Base-by-base conservation (phyloP, 2,888 invertebrate genomes). In the Caenorhabditis sulstoni region DNA sequence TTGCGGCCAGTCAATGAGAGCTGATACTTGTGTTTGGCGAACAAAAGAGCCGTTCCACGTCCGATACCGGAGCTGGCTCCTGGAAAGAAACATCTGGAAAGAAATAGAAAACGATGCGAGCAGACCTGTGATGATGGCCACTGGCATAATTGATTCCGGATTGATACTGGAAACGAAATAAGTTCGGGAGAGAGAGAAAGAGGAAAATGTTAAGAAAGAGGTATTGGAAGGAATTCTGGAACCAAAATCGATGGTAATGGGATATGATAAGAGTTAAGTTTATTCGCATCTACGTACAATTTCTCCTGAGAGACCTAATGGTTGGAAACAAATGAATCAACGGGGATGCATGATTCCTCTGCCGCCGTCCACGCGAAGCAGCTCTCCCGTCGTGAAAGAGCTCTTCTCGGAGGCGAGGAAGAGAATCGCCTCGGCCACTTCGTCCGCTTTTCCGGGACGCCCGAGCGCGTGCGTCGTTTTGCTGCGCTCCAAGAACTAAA, bases 301-400 rank as follows among this genome's bases (percentile, higher is more conserved):
- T 29, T 29, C 29, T 29, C 29, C 3, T 7, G 7, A 5, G 3
- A 29, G 4, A 29, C 29, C 7, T 5, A 29, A 7, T 29, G 7
- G 3, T 5, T 5, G 29, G 29, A 37, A 37, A 52, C 45, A 45
- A 44, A 52, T 16, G n/a, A n/a, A 2, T 86, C 62, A 89, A 37
- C 89, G 81, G 2, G 89, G 89, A 62, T 85, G 86, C 83, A 87
- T 87, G 70, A 89, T 86, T 61, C 87, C 87, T 12, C 90, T 93
- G 0, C 98, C 98, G 22, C 98, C 98, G 91, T 98, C 98, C 0
- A 97, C 95, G 0, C 96, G 94, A 23, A 99, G 86, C 71, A 94
- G 94, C 5, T 93, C 94, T 3, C 96, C 97, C 9, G 98, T 98
- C 4, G 95, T 95, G 90, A 95, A 97, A 85, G 94, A 95, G 45